Conservation (phyloP, 2,888 invertebrate species). For the Cephus pulcher region DNA sequence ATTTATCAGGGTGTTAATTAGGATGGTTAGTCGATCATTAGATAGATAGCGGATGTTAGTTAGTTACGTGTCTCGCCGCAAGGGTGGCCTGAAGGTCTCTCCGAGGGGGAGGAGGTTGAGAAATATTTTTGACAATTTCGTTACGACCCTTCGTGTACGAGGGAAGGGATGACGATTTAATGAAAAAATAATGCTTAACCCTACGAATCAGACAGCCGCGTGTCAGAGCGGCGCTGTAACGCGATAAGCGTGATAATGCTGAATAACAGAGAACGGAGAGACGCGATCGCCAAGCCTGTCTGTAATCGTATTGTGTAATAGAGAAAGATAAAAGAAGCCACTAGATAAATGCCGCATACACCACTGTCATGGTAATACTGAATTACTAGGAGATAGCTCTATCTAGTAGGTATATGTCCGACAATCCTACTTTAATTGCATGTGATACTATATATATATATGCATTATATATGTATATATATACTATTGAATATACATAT, state of each 20-base stretch:
- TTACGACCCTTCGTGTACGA: background rate
- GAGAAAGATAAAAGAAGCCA: slow-evolving; percentile 10
- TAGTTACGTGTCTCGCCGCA: slow-evolving; percentile 14
- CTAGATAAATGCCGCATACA: slow-evolving; percentile 28
- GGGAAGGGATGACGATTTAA: background rate
- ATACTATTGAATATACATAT: slow-evolving; percentile 25
- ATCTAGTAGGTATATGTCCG: slow-evolving; percentile 55
- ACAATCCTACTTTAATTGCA: slow-evolving; percentile 65
- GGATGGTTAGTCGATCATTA: slow-evolving; percentile 27
- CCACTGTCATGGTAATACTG: slow-evolving; percentile 36
- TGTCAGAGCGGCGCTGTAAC: too few species aligned
- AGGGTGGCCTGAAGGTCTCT: slow-evolving; percentile 20
- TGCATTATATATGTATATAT: slow-evolving; percentile 39
- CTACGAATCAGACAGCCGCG: background rate
- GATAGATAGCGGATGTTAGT: slow-evolving; percentile 27
- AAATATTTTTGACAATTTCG: too few species aligned
- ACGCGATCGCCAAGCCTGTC: slow-evolving; percentile 18
- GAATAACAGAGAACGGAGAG: slow-evolving; percentile 10
- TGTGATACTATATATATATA: slow-evolving; percentile 56
- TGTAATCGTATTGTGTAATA: slow-evolving; percentile 2
- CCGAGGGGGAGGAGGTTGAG: background rate
- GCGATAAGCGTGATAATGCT: background rate
- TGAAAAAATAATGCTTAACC: background rate
- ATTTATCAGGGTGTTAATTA: slow-evolving; percentile 31
- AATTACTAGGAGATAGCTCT: slow-evolving; percentile 39